Evolutionary conservation across 2,888 invertebrate genomes (phyloP).

Genomic region (Cerastis leucographa): DNA sequence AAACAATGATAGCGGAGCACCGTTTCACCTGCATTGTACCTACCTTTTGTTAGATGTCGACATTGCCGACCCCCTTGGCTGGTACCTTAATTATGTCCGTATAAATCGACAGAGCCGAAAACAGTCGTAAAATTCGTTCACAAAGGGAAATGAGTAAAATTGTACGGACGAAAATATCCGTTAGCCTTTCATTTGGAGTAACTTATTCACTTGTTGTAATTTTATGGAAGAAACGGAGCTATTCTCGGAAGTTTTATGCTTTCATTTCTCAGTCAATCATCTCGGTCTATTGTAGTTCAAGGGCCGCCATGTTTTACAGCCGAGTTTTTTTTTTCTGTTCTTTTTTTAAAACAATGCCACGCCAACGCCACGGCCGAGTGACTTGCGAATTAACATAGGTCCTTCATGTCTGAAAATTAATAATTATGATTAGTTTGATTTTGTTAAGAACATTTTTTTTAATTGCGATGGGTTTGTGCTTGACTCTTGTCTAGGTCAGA

Average conservation of each 20-base stretch:
- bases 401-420: not conserved
- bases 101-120: conserved; percentile 64
- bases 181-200: conserved; percentile 60
- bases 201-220: conserved; percentile 65
- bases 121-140: conserved; percentile 66
- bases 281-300: conserved; percentile 47
- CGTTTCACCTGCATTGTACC: conserved; percentile 59
- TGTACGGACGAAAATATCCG: conserved; percentile 59
- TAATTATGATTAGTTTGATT: not conserved
- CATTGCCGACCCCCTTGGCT: conserved; percentile 25
- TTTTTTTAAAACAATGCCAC: conserved; percentile 10
- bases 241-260: conserved; percentile 62
- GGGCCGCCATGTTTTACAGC: not conserved
- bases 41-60: conserved; percentile 50
- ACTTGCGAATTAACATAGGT: conserved; percentile 1
- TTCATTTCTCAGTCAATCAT: conserved; percentile 57
- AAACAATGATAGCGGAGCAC: conserved; percentile 56
- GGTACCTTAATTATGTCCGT: conserved; percentile 63
- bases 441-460: too few relatives aligned
- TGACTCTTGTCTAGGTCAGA: too few relatives aligned
- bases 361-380: not conserved
- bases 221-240: conserved; percentile 56
- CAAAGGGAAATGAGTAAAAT: conserved; percentile 66
- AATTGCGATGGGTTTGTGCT: too few relatives aligned
- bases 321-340: not conserved